phyloP scores from a whole-genome alignment of 2,888 invertebrate species.

The Erebia ligea region DNA sequence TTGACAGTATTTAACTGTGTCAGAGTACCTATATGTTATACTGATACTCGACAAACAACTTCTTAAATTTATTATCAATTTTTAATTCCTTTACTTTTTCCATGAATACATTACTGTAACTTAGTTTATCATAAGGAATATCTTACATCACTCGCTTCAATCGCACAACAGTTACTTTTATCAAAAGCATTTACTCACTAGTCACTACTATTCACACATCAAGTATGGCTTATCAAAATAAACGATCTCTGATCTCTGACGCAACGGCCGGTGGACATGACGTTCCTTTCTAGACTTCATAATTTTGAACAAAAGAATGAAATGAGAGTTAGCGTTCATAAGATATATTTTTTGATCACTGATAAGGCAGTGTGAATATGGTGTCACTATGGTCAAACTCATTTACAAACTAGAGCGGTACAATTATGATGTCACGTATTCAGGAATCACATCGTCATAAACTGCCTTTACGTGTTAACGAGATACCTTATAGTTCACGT shows the following conservation, averaged over 20 bases:
- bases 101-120: not conserved
- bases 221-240: not conserved
- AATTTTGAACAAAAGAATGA: not conserved
- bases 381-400: not conserved
- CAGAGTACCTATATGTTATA: not conserved
- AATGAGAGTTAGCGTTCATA: too few relatives aligned
- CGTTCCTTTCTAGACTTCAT: not conserved
- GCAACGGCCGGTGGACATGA: not conserved
- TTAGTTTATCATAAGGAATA: not conserved
- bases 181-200: slow-evolving; percentile 1
- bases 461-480: slow-evolving; percentile 52
- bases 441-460: slow-evolving; percentile 68
- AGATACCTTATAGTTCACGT: slow-evolving; percentile 53
- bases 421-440: slow-evolving; percentile 50
- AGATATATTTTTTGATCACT: not conserved
- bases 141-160: slow-evolving; percentile 9
- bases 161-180: not conserved
- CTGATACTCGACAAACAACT: not conserved
- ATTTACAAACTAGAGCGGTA: not conserved
- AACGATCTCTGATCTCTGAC: slow-evolving; percentile 1
- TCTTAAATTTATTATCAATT: not conserved
- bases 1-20: not conserved
- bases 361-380: not conserved
- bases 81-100: not conserved
- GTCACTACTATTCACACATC: not conserved